These are phyloP conservation scores for Serrognathus titanus DNA, from an alignment of 2,888 invertebrate genomes.

Conservation along the genomic window DNA sequence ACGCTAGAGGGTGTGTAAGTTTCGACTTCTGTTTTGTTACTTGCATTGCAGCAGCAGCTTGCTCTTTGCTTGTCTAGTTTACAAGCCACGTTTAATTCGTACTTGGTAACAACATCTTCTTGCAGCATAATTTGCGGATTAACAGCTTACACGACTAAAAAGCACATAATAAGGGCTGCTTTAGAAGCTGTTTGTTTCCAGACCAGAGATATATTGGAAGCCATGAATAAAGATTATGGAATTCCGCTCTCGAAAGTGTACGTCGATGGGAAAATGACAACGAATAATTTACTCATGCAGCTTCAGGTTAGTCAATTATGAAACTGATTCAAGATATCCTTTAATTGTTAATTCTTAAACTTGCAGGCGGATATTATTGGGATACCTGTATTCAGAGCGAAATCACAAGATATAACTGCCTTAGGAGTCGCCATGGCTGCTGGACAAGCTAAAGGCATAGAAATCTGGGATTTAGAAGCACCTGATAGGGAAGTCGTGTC, in stretches of 20 bases:
- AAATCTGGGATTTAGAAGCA: conserved; percentile 64
- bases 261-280: conserved; percentile 92
- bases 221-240: conserved; percentile 93
- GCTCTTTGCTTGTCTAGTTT: neutral
- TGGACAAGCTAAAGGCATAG: conserved; percentile 64
- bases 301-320: conserved; percentile 57
- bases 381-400: conserved; percentile 84
- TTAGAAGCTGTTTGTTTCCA: conserved; percentile 96
- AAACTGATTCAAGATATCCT: neutral
- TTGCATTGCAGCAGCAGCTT: too few relatives aligned
- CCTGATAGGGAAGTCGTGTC: conserved; percentile 58
- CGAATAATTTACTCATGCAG: conserved; percentile 90
- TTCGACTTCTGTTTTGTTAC: conserved; percentile 23
- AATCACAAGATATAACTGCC: conserved; percentile 84
- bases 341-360: neutral
- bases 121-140: conserved; percentile 72
- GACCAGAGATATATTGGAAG: conserved; percentile 89
- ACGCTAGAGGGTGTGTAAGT: conserved; percentile 80
- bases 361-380: conserved; percentile 81
- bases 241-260: conserved; percentile 75
- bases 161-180: conserved; percentile 90
- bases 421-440: conserved; percentile 93
- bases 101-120: too few relatives aligned
- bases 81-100: neutral
- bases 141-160: conserved; percentile 87